These are phyloP conservation scores for Cyphomyrus discorhynchus DNA, from an alignment of 2,113 vertebrate genomes.

Conservation along the genomic window DNA sequence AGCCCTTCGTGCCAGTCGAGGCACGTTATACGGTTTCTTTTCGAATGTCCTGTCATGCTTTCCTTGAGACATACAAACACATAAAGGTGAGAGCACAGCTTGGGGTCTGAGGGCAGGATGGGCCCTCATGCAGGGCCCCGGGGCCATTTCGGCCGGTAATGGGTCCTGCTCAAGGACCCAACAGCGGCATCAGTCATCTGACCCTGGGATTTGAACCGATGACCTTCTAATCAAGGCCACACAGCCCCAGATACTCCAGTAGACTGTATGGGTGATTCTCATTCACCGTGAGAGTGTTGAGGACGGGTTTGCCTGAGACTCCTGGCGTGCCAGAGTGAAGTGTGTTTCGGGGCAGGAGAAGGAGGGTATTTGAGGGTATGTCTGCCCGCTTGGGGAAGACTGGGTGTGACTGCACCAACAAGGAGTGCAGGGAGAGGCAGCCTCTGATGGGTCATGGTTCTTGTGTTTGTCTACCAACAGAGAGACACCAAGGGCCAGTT, in stretches of 20 bases:
- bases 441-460: neutral
- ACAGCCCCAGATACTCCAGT: neutral
- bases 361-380: neutral
- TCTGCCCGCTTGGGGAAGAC: neutral
- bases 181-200: neutral
- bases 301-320: neutral
- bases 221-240: neutral
- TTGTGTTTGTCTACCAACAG: slow-evolving; percentile 59
- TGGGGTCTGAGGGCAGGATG: neutral
- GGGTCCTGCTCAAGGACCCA: neutral
- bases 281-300: neutral
- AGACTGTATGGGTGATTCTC: neutral
- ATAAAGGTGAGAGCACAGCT: neutral
- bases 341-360: neutral
- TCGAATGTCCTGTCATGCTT: neutral
- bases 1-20: neutral
- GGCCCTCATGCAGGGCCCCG: neutral
- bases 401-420: too few relatives aligned
- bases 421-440: neutral
- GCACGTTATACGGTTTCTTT: neutral
- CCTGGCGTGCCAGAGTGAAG: neutral
- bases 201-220: neutral
- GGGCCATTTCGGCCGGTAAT: neutral
- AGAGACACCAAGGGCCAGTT: slow-evolving; percentile 95
- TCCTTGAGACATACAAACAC: neutral